These are phyloP conservation scores for Phyllostomus hastatus DNA, from an alignment of 2,113 vertebrate genomes.

Conservation along the genomic window DNA sequence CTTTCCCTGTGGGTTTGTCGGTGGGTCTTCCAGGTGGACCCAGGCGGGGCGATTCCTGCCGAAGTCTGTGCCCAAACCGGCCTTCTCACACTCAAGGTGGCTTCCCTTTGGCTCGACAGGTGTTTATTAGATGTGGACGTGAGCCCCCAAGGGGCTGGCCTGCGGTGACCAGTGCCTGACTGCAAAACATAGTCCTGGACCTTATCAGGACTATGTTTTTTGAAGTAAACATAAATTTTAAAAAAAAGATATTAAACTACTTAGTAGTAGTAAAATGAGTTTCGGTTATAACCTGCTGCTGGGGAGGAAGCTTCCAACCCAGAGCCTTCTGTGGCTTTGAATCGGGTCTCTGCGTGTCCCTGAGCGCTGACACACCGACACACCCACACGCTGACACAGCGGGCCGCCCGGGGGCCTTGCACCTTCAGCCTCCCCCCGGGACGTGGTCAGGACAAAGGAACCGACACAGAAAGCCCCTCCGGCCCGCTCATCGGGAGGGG, in stretches of 20 bases:
- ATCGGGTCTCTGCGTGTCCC: background rate
- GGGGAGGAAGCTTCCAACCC: background rate
- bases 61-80: background rate
- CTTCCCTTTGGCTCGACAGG: background rate
- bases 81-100: background rate
- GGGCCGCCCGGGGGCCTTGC: background rate
- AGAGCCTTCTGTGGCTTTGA: background rate
- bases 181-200: background rate
- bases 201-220: background rate
- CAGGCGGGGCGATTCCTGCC: background rate
- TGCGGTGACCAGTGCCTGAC: background rate
- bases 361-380: background rate
- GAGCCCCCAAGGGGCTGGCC: background rate
- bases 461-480: background rate
- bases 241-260: background rate
- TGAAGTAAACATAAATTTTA: background rate
- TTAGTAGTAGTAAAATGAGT: background rate
- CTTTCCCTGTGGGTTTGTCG: fast-evolving
- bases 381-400: background rate
- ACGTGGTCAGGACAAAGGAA: conserved; percentile 25
- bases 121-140: background rate
- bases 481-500: background rate
- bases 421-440: background rate
- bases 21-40: background rate
- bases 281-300: background rate